These are phyloP conservation scores for Ommatoiulus sabulosus DNA, from an alignment of 2,888 invertebrate genomes.

Conservation along the genomic window DNA sequence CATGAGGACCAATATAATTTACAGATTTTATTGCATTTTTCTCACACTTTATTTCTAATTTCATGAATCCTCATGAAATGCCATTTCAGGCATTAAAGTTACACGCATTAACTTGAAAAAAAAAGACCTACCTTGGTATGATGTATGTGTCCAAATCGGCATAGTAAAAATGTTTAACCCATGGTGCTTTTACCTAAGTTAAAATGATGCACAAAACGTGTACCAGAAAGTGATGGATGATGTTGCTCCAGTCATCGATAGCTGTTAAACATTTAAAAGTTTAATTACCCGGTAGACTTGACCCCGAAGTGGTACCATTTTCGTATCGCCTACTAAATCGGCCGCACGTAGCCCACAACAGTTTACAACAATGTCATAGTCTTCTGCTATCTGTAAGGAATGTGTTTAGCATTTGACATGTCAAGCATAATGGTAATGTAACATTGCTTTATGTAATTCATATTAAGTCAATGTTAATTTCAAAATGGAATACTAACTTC, in stretches of 20 bases:
- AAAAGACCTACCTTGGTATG: slow-evolving; percentile 73
- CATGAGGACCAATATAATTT: not conserved
- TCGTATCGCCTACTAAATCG: slow-evolving; percentile 67
- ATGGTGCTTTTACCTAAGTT: slow-evolving; percentile 80
- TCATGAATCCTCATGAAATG: too few relatives aligned
- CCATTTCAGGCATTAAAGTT: too few relatives aligned
- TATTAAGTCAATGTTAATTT: slow-evolving; percentile 52
- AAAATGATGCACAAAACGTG: too few relatives aligned
- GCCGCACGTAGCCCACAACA: slow-evolving; percentile 68
- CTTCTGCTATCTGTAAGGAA: slow-evolving; percentile 65
- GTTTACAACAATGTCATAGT: slow-evolving; percentile 69
- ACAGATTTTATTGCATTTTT: too few relatives aligned
- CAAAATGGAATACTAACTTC: slow-evolving; percentile 69
- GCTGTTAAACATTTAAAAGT: not conserved
- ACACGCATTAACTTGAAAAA: too few relatives aligned
- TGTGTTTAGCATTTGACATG: not conserved
- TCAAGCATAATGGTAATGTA: not conserved
- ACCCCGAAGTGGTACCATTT: slow-evolving; percentile 66
- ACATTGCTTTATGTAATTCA: not conserved
- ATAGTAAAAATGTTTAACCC: slow-evolving; percentile 90
- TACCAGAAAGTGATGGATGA: too few relatives aligned
- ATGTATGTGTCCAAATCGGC: slow-evolving; percentile 88
- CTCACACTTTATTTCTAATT: too few relatives aligned
- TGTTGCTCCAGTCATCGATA: not conserved
- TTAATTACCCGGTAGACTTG: slow-evolving; percentile 65